Evolutionary conservation across 53 echinoderm and acorn worm species (phyloP).

Genomic region (Patiria pectinifera): DNA sequence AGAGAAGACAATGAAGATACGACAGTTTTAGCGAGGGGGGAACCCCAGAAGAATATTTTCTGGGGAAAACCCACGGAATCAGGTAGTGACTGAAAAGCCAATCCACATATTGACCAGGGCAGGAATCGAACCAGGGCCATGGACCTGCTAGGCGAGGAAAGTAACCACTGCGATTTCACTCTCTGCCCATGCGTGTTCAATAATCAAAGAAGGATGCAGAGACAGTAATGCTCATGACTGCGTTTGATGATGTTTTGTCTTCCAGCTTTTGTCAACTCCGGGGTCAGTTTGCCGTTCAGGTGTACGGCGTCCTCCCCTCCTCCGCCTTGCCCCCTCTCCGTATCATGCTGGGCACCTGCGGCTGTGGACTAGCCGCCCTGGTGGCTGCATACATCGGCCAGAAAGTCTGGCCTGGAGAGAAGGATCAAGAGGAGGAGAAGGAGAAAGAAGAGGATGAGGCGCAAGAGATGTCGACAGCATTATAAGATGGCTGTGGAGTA

Average conservation of each 20-base stretch:
- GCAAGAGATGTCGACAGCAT: not conserved
- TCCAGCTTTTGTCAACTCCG: slow-evolving; percentile 84
- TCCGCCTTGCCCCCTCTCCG: slow-evolving; percentile 70
- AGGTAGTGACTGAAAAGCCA: too few species aligned
- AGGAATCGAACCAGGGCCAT: too few species aligned
- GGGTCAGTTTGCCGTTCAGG: slow-evolving; percentile 90
- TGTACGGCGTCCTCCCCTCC: slow-evolving; percentile 85
- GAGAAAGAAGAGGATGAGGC: slow-evolving; percentile 7
- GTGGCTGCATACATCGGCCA: slow-evolving; percentile 64
- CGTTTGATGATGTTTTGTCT: not conserved
- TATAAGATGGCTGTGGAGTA: not conserved
- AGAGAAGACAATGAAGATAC: too few species aligned
- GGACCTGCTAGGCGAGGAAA: too few species aligned
- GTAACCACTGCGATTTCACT: too few species aligned
- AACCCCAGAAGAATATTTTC: too few species aligned
- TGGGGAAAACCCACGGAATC: too few species aligned
- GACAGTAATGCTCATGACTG: not conserved
- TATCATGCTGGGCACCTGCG: slow-evolving; percentile 87
- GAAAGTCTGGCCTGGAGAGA: slow-evolving; percentile 51
- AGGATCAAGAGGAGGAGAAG: slow-evolving; percentile 48
- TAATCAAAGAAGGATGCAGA: too few species aligned
- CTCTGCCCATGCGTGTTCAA: too few species aligned
- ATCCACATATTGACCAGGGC: too few species aligned
- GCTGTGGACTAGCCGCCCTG: slow-evolving; percentile 69
- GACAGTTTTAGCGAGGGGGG: too few species aligned